phyloP scores from a whole-genome alignment of 2,113 vertebrate genomes.

The Saimiri boliviensis region DNA sequence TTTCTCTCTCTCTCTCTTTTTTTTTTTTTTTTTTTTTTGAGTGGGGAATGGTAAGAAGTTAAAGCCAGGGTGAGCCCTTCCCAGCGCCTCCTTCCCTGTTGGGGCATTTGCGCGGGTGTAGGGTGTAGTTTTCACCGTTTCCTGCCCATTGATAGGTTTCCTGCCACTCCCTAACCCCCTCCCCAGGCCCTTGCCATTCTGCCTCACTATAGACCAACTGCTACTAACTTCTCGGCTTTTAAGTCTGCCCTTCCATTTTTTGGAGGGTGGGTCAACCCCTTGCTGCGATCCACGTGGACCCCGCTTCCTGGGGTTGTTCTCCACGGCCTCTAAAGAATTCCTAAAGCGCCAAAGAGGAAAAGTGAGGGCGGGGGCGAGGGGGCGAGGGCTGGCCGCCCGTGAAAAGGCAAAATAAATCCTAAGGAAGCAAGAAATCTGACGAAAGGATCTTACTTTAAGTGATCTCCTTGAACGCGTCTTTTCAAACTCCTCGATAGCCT shows the following conservation, averaged over 20 bases:
- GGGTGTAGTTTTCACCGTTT: conserved; percentile 40
- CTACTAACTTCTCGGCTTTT: conserved; percentile 77
- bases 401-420: conserved; percentile 81
- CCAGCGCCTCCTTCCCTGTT: neutral
- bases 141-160: neutral
- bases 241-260: conserved; percentile 74
- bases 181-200: conserved; percentile 58
- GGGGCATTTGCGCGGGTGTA: neutral
- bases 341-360: conserved; percentile 76
- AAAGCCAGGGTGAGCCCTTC: neutral
- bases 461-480: conserved; percentile 84
- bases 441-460: conserved; percentile 84
- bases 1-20: neutral
- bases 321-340: conserved; percentile 77
- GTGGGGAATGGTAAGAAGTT: neutral
- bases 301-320: conserved; percentile 68
- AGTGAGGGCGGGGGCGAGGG: neutral
- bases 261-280: conserved; percentile 81
- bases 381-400: conserved; percentile 62
- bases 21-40: neutral
- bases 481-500: conserved; percentile 81
- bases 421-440: conserved; percentile 83
- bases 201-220: conserved; percentile 72
- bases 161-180: neutral
- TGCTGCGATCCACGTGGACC: conserved; percentile 87